Base-by-base conservation (phyloP, 2,888 invertebrate species). In the Tethea ocularis region DNA sequence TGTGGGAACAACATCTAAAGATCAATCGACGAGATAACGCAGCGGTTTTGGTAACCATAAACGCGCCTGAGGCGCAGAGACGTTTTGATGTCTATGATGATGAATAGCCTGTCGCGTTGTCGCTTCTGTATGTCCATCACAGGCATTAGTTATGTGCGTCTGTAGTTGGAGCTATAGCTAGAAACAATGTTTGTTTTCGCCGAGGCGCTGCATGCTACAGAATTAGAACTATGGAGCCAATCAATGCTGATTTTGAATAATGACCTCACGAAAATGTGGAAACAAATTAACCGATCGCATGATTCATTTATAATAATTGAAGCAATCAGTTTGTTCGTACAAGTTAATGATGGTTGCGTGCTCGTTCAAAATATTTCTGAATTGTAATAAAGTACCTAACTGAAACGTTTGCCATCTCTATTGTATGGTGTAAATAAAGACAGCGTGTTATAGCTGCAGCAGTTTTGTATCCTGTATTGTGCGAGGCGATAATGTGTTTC, bases 121-220 rank as follows among this genome's bases (percentile, higher is more conserved):
- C 74, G 82, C 87, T 86, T 88, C 88, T 88, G 85, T 86, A 69
- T 70, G 83, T 84, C 86, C 68, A 75, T 87, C 82, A 80, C 73
- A 72, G 58, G 56, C 64, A 66, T 64, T 69, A 68, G 60, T 60
- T 59, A 60, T 59, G 33, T 22, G 62, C 57, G 60, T 63, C 57
- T 60, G 57, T 56, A 52, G 63, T 58, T 23, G 54, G 55, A 41
- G 36, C 60, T 46, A 57, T 22, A 26, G 60, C 24, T 59, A 54
- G 52, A 55, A 56, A 24, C 38, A 54, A 24, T 61, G 57, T 67
- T 68, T 74, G 64, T 68, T 62, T 64, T 63, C 52, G 60, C 69
- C 72, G 70, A 59, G 58, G 17, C 20, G 46, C 20, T 20, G n/a
- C 20, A 64, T 66, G 61, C 63, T 57, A 61, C 62, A 69, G 33